A percentile compares a stretch with the other conserved stretches of the same genome.
phyloP scores from a whole-genome alignment of 2,797 vertebrate genomes.

The Pristis pectinata region DNA sequence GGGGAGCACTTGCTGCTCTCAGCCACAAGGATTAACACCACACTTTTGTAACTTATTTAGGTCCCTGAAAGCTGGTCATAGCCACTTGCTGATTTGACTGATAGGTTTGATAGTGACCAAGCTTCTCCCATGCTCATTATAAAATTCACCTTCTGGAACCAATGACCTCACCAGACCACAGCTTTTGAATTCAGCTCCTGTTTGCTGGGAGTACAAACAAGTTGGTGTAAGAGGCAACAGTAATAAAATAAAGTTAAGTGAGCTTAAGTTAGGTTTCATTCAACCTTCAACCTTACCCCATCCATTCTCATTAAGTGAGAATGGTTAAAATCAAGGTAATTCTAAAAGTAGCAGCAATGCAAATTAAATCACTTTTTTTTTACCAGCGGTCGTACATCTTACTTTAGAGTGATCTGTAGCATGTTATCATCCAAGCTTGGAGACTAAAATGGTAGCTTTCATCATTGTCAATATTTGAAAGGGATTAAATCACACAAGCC shows the following conservation, averaged over 20 bases:
- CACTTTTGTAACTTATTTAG: not conserved
- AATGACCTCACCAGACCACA: not conserved
- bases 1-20: not conserved
- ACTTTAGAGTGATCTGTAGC: not conserved
- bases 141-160: not conserved
- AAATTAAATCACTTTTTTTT: not conserved
- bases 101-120: not conserved
- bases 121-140: not conserved
- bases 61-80: not conserved
- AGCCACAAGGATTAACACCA: not conserved
- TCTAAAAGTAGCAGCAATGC: not conserved
- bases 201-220: not conserved
- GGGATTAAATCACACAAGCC: not conserved
- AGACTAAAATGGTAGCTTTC: not conserved
- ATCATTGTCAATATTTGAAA: not conserved
- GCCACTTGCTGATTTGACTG: not conserved
- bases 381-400: not conserved
- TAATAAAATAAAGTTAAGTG: not conserved
- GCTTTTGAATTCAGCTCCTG: not conserved
- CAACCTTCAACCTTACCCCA: not conserved
- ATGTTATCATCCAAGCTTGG: not conserved
- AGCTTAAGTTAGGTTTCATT: not conserved
- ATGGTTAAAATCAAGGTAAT: not conserved
- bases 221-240: not conserved
- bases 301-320: not conserved